A percentile compares a stretch with the other conserved stretches of the same genome.
Evolutionary conservation across 2,797 vertebrate species (phyloP).

Genomic region (Borostomias antarcticus): DNA sequence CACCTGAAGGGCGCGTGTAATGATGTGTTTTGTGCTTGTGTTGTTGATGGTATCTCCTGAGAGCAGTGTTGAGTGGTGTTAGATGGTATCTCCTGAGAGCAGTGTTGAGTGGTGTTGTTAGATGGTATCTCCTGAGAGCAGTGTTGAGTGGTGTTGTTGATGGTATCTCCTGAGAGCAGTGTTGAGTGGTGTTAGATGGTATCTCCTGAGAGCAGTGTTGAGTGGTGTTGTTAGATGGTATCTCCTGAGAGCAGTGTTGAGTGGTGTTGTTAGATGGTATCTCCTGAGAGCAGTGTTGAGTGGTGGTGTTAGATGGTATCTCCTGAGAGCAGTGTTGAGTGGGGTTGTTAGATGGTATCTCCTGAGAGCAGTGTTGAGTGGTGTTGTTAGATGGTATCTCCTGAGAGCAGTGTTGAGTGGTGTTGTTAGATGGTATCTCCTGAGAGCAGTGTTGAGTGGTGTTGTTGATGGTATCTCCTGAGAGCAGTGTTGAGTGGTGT

Average conservation of each 20-base stretch:
- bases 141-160: no score
- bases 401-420: no score
- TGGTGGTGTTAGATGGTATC: no score
- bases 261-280: constrained; percentile 42
- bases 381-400: no score
- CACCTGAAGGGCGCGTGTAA: constrained; percentile 48
- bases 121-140: constrained; percentile 41
- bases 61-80: no score
- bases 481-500: no score
- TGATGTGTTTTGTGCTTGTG: constrained; percentile 59
- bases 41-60: constrained; percentile 47
- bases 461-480: constrained; percentile 1
- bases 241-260: constrained; percentile 9
- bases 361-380: constrained; percentile 15
- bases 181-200: constrained; percentile 36
- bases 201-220: constrained; percentile 34
- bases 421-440: constrained; percentile 45
- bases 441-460: constrained; percentile 5
- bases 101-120: no score
- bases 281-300: constrained; percentile 27
- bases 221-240: no score
- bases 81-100: constrained; percentile 5
- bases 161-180: constrained; percentile 5
- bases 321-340: no score
- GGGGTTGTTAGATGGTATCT: constrained; percentile 45